Base-by-base conservation (phyloP, 2,797 vertebrate species). In the Coilia nasus region DNA sequence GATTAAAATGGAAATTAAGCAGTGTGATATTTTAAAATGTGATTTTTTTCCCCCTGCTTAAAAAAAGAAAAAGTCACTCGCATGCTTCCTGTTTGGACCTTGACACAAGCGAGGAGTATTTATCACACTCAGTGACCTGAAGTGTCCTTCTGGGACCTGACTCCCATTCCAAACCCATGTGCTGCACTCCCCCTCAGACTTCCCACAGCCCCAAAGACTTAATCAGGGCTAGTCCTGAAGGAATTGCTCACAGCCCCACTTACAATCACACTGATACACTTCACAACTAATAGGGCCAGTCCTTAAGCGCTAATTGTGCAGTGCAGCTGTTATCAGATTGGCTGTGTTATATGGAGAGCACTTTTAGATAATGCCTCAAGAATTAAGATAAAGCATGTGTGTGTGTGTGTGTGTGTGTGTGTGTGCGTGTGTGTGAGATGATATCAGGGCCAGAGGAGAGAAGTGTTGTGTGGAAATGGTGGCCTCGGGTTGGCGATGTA, bases 351-450 rank as follows among this genome's bases (percentile, higher is more conserved):
- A 78, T 44, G 71, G 71, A 78, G 71, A 78, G 71, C 71, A 78
- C 71, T 78, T 78, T 78, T 78, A 78, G 71, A 78, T 78, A 78
- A 44, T 78, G 35, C 71, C 71, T 17, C 35, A 11, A 44, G 71
- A 78, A 78, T 78, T 78, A 78, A 78, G 71, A 78, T 78, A 78
- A 78, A 75, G 67, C 28, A 44, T 78, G 71, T 78, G 31, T 78
- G 71, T 44, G 67, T 75, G 67, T 75, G 46, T 47, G 46, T 47
- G 46, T 47, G 46, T 47, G 46, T 47, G 46, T 47, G 50, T 54
- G 50, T 54, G 50, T 54, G 50, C 14, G 50, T 54, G 50, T 54
- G 50, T 54, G 50, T 9, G 50, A 54, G 71, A 78, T 78, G 71
- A 31, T 78, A 78, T 78, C 71, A 21, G 71, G 35, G 35, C 35